These are phyloP conservation scores for Belgica antarctica DNA, from an alignment of 2,888 invertebrate genomes.

Conservation along the genomic window DNA sequence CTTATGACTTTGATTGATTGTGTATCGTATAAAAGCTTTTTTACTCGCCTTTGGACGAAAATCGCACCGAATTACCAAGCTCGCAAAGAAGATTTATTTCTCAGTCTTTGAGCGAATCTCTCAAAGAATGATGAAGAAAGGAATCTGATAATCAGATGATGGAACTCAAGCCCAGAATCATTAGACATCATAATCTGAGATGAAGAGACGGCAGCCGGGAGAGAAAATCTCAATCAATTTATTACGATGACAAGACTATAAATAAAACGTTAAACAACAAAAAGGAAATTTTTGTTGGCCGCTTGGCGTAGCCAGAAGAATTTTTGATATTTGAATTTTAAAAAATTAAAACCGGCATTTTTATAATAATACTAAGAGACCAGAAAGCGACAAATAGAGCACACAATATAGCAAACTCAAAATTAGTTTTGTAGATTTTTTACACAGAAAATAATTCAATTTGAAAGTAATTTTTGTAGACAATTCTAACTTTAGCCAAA, in stretches of 20 bases:
- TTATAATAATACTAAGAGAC: too few species aligned
- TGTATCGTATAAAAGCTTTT: conserved; percentile 4
- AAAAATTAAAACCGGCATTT: too few species aligned
- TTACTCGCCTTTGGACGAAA: background rate
- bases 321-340: too few species aligned
- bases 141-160: conserved; percentile 25
- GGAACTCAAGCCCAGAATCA: conserved; percentile 26
- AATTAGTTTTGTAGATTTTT: too few species aligned
- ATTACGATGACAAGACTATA: conserved; percentile 29
- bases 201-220: background rate
- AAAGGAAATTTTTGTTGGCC: too few species aligned
- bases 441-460: too few species aligned
- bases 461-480: too few species aligned
- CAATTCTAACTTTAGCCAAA: too few species aligned
- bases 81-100: conserved; percentile 13
- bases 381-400: too few species aligned
- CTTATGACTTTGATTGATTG: conserved; percentile 43
- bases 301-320: too few species aligned
- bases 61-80: too few species aligned
- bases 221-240: conserved; percentile 27
- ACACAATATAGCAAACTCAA: too few species aligned
- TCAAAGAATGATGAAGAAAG: background rate
- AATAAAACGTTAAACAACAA: conserved; percentile 1
- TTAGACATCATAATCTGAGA: conserved; percentile 23
- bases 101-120: background rate